Evolutionary conservation across 2,888 invertebrate genomes (phyloP), one percentile per base, ranked within the genome.

Genomic region (Thelaira solivaga): DNA sequence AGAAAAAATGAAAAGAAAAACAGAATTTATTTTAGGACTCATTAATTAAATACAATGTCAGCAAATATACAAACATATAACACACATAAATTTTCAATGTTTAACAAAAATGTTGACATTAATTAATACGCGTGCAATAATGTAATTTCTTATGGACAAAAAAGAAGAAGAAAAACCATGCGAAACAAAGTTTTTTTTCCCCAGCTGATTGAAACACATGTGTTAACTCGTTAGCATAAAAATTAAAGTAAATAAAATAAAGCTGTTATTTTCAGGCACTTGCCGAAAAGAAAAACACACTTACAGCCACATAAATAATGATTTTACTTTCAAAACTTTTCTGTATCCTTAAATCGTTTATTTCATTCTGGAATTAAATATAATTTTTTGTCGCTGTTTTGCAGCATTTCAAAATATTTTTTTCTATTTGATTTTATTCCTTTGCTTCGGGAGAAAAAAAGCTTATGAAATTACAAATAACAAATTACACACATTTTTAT

Each of bases 21-120:
- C 65, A 61, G 62, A 69, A 11, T 31, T 45, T 11, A 74, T 65
- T 61, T 65, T 61, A 65, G 61, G 74, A 71, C 69, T 65, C 78
- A 78, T 74, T 78, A 78, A 78, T 78, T 69, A 78, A 78, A 65
- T 57, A 74, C 73, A 78, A 69, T 78, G 78, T 78, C 78, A 78
- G 59, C 74, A 69, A 59, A n/a, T n/a, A n/a, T n/a, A n/a, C n/a
- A n/a, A n/a, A n/a, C n/a, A n/a, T 69, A 76, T 53, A 55, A 68
- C 29, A 43, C 73, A 80, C 73, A 80, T 76, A 69, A 73, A 73
- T 73, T 73, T 80, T 69, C 45, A 73, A n/a, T 76, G 71, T 76
- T 62, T 34, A 69, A 76, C 64, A 74, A 69, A 80, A 76, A 74
- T 74, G 78, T 74, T 77, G 80, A 76, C 80, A 79, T 74, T 81